These are phyloP conservation scores for Xiphydria camelus DNA, from an alignment of 2,888 invertebrate species.

Conservation along the genomic window DNA sequence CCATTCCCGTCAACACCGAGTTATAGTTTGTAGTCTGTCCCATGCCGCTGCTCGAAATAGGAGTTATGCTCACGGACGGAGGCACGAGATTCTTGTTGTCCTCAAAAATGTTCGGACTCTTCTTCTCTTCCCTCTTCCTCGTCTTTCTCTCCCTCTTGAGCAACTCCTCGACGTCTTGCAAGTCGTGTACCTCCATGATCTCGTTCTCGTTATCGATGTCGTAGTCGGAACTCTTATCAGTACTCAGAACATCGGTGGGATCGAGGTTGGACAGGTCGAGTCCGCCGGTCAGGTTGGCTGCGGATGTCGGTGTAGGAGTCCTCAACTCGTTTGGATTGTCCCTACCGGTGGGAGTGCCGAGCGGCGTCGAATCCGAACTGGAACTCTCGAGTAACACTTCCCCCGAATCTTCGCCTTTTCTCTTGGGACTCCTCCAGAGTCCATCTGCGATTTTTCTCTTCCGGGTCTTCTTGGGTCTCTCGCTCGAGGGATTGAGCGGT, in stretches of 20 bases:
- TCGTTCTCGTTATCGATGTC: slow-evolving; percentile 62
- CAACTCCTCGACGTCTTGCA: slow-evolving; percentile 66
- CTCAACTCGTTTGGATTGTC: slow-evolving; percentile 59
- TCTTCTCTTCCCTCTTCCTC: slow-evolving; percentile 63
- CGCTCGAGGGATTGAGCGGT: slow-evolving; percentile 46
- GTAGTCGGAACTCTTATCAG: slow-evolving; percentile 64
- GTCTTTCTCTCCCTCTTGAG: slow-evolving; percentile 65
- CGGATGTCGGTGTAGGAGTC: slow-evolving; percentile 60
- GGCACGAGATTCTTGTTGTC: slow-evolving; percentile 64
- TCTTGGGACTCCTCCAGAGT: slow-evolving; percentile 67
- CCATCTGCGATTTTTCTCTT: slow-evolving; percentile 68
- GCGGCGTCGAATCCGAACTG: slow-evolving; percentile 64
- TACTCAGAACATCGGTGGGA: slow-evolving; percentile 62
- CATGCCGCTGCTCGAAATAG: slow-evolving; percentile 54
- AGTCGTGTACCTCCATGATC: slow-evolving; percentile 61
- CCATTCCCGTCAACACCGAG: slow-evolving; percentile 64
- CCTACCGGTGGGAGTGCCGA: slow-evolving; percentile 60
- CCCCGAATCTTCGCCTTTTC: slow-evolving; percentile 61
- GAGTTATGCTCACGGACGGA: slow-evolving; percentile 68
- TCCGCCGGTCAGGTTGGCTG: slow-evolving; percentile 38
- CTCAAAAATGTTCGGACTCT: slow-evolving; percentile 61
- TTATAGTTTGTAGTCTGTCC: slow-evolving; percentile 60
- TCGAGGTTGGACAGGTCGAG: slow-evolving; percentile 68
- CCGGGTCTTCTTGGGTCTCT: slow-evolving; percentile 61
- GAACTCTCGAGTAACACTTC: slow-evolving; percentile 68